Evolutionary conservation across 2,888 invertebrate species (phyloP).

Genomic region (Pelosia muscerda): DNA sequence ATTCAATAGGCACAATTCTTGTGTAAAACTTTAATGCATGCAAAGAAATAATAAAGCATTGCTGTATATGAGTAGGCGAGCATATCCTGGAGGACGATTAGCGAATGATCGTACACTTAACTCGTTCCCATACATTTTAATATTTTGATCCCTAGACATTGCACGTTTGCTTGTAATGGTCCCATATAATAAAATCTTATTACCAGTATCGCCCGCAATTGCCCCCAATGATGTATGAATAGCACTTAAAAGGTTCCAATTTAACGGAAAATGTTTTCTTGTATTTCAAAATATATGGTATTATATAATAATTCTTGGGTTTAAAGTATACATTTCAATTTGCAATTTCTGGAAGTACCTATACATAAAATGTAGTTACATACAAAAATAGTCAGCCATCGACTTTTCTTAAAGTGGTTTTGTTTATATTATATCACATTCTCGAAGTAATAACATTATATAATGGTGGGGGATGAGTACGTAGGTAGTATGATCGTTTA

Average conservation of each 20-base stretch:
- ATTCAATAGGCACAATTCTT: slow-evolving; percentile 36
- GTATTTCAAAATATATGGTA: slow-evolving; percentile 41
- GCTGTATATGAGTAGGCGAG: slow-evolving; percentile 37
- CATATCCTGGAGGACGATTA: slow-evolving; percentile 60
- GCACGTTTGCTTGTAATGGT: slow-evolving; percentile 80
- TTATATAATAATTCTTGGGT: slow-evolving; percentile 20
- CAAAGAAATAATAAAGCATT: slow-evolving; percentile 48
- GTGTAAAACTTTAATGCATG: slow-evolving; percentile 29
- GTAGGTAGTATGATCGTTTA: slow-evolving; percentile 27
- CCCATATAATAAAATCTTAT: slow-evolving; percentile 82
- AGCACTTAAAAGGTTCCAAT: slow-evolving; percentile 69
- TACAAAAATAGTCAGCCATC: not conserved
- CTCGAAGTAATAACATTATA: slow-evolving; percentile 8
- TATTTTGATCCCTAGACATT: slow-evolving; percentile 72
- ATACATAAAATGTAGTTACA: slow-evolving; percentile 13
- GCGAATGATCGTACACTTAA: slow-evolving; percentile 61
- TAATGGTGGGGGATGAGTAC: not conserved
- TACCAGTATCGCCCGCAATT: slow-evolving; percentile 73
- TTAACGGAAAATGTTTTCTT: slow-evolving; percentile 48
- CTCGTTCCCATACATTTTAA: slow-evolving; percentile 73
- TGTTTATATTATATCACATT: slow-evolving; percentile 19
- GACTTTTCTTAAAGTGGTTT: not conserved
- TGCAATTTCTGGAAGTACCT: slow-evolving; percentile 1
- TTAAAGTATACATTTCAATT: slow-evolving; percentile 23
- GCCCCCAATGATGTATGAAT: slow-evolving; percentile 73